These are phyloP conservation scores for Campoplex capitator DNA, from an alignment of 2,888 invertebrate species.

Conservation along the genomic window DNA sequence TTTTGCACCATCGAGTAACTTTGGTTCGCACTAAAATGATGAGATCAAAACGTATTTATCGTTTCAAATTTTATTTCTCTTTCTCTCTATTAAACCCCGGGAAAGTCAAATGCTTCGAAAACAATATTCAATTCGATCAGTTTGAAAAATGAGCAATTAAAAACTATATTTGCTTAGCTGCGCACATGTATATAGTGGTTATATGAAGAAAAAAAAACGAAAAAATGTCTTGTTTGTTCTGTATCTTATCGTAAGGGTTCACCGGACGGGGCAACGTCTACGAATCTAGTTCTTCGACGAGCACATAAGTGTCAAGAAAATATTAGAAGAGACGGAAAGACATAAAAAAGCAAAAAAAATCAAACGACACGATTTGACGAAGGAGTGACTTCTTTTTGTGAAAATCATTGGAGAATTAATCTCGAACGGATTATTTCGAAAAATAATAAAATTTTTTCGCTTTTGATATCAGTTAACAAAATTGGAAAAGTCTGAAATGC, in stretches of 20 bases:
- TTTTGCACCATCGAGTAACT: background rate
- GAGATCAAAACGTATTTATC: background rate
- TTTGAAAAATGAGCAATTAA: background rate
- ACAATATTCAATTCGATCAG: background rate
- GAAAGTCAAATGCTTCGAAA: background rate
- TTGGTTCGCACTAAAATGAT: background rate
- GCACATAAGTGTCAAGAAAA: background rate
- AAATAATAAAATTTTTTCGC: background rate
- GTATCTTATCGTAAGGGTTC: constrained; percentile 52
- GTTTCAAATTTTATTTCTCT: background rate
- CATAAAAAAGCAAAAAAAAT: background rate
- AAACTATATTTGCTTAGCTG: constrained; percentile 41
- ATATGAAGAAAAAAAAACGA: background rate
- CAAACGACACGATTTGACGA: background rate
- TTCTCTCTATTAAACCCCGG: background rate
- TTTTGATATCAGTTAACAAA: too few species aligned
- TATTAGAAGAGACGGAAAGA: background rate
- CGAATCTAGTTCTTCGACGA: constrained; percentile 28
- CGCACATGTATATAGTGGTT: background rate
- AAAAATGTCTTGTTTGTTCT: constrained; percentile 3
- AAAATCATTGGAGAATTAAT: too few species aligned
- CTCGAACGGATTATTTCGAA: too few species aligned
- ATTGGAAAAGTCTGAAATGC: background rate
- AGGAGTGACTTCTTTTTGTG: background rate
- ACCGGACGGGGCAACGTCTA: constrained; percentile 37